Evolutionary conservation across 2,113 vertebrate species (phyloP).

Genomic region (Oxyura jamaicensis): DNA sequence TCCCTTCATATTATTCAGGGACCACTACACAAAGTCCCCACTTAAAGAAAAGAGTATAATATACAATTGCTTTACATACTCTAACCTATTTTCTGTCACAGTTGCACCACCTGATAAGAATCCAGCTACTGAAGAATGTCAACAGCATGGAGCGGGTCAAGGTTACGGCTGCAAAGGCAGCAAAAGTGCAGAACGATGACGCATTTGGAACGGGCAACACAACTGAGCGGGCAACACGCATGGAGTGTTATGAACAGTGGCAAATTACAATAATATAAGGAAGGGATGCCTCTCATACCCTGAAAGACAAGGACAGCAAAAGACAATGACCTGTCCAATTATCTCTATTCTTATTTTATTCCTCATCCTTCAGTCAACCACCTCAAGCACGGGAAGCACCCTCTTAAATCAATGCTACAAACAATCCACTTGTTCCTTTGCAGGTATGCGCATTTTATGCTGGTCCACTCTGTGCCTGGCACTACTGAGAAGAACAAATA

Average conservation of each 20-base stretch:
- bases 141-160: neutral
- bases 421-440: constrained; percentile 19
- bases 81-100: neutral
- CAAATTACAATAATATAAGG: neutral
- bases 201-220: neutral
- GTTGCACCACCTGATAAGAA: neutral
- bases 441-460: constrained; percentile 18
- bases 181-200: neutral
- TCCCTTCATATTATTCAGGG: neutral
- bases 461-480: neutral
- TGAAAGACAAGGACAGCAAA: constrained; percentile 18
- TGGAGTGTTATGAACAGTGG: neutral
- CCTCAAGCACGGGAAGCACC: constrained; percentile 11
- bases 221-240: neutral
- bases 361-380: constrained; percentile 30
- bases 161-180: neutral
- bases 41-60: neutral
- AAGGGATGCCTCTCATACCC: neutral
- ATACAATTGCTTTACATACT: neutral
- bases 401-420: constrained; percentile 10
- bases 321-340: neutral
- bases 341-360: neutral
- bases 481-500: neutral
- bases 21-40: neutral
- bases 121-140: neutral